phyloP scores from a whole-genome alignment of 30 jellyfish, hydroid and myxozoan species.

The Haliclystus octoradiatus region DNA sequence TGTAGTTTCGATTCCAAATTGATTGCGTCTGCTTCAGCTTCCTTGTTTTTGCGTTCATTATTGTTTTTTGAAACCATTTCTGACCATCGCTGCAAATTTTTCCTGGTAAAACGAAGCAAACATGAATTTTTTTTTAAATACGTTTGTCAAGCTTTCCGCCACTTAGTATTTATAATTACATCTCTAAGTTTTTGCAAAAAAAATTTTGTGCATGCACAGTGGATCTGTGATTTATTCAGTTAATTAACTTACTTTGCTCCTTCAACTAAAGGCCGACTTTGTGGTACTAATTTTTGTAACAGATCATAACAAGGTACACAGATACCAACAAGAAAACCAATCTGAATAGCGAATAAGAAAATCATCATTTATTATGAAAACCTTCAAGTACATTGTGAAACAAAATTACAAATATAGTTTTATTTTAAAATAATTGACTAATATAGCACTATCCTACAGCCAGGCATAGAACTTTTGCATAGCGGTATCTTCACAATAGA shows the following conservation, averaged over 20 bases:
- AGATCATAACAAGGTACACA: conserved; percentile 90
- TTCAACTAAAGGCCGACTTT: conserved; percentile 56
- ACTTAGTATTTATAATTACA: too few species aligned
- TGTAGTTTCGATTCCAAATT: not conserved
- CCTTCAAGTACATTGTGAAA: too few species aligned
- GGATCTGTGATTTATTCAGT: too few species aligned
- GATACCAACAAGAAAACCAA: conserved; percentile 92
- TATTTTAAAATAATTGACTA: too few species aligned
- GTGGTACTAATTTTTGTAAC: conserved; percentile 55
- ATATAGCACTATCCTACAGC: too few species aligned
- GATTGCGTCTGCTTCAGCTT: conserved; percentile 10
- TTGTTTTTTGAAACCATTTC: conserved; percentile 55
- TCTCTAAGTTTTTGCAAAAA: not conserved
- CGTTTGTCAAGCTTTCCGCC: too few species aligned
- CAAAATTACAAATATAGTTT: too few species aligned
- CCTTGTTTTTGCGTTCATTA: conserved; percentile 36
- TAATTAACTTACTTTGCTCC: conserved; percentile 91
- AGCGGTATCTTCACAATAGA: too few species aligned
- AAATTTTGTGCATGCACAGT: not conserved
- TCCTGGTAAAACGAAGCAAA: conserved; percentile 26
- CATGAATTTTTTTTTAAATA: too few species aligned
- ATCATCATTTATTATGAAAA: too few species aligned
- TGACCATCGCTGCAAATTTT: conserved; percentile 48
- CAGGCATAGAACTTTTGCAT: too few species aligned
- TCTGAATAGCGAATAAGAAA: conserved; percentile 16